Percentiles rank a stretch among this genome's conserved stretches.
Evolutionary conservation across 2,888 invertebrate species (phyloP).

Genomic region (Cremastinae sp.): DNA sequence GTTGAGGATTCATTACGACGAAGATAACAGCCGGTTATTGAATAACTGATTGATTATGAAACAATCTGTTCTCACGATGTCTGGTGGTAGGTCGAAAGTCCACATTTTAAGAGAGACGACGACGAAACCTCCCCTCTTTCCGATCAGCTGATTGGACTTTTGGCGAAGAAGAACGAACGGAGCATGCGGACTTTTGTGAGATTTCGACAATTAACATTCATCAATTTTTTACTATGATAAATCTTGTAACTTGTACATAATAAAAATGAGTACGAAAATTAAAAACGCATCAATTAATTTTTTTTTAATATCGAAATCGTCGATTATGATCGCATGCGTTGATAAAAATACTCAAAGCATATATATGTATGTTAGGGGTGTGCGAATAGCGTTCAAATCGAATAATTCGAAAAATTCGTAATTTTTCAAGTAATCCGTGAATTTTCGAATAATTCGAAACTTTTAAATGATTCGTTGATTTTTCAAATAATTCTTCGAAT

Average conservation of each 20-base stretch:
- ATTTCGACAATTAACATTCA: not conserved
- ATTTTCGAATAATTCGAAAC: too few relatives aligned
- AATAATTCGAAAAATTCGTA: too few relatives aligned
- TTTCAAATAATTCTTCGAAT: too few relatives aligned
- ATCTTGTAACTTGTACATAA: too few relatives aligned
- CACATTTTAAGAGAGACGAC: constrained; percentile 1
- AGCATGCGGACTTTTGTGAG: not conserved
- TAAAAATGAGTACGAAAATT: constrained; percentile 6
- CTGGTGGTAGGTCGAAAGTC: constrained; percentile 19
- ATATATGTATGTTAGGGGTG: too few relatives aligned
- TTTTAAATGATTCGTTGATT: too few relatives aligned
- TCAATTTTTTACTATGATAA: too few relatives aligned
- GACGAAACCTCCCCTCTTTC: not conserved
- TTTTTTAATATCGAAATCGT: too few relatives aligned
- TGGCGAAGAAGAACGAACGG: not conserved
- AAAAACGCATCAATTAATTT: constrained; percentile 4
- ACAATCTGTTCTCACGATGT: constrained; percentile 30
- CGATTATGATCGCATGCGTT: too few relatives aligned
- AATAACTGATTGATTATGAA: constrained; percentile 32
- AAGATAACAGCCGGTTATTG: not conserved
- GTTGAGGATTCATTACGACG: not conserved
- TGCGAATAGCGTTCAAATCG: too few relatives aligned
- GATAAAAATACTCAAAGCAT: too few relatives aligned
- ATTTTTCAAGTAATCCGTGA: too few relatives aligned
- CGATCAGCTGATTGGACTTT: constrained; percentile 23